A percentile compares a stretch with the other conserved stretches of the same genome.
These are phyloP conservation scores for Cygnus olor DNA, from an alignment of 2,797 vertebrate species.

Conservation along the genomic window DNA sequence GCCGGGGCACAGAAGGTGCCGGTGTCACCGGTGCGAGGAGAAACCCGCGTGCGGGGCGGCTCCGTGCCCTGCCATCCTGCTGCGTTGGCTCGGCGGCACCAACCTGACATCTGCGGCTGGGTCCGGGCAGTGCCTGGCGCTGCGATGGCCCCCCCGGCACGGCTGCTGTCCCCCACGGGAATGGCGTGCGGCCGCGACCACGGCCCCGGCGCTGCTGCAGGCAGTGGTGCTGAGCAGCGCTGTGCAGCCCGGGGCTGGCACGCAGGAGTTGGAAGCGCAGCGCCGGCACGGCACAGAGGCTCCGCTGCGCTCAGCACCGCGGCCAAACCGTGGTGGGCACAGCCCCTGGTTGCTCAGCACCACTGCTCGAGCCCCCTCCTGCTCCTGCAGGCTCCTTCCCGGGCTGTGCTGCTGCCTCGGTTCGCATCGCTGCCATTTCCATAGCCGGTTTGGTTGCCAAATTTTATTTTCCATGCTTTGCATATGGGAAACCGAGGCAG, in stretches of 20 bases:
- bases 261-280: too few relatives aligned
- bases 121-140: not conserved
- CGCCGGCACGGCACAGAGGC: not conserved
- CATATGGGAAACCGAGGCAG: not conserved
- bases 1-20: fast-evolving
- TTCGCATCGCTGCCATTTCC: not conserved
- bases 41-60: not conserved
- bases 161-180: fast-evolving
- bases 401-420: not conserved
- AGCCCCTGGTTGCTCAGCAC: not conserved
- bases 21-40: fast-evolving
- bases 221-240: not conserved
- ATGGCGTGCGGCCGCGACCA: not conserved
- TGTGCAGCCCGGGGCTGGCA: not conserved
- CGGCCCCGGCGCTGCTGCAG: fast-evolving
- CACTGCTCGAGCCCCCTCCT: fast-evolving
- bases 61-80: fast-evolving
- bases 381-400: not conserved
- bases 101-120: fast-evolving
- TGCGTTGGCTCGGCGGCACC: not conserved
- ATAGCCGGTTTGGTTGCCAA: fast-evolving
- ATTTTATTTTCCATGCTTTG: not conserved
- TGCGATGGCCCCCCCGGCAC: not conserved
- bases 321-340: not conserved
- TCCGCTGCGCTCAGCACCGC: fast-evolving